Base-by-base conservation (phyloP, 2,888 invertebrate species). In the Orthosia incerta region DNA sequence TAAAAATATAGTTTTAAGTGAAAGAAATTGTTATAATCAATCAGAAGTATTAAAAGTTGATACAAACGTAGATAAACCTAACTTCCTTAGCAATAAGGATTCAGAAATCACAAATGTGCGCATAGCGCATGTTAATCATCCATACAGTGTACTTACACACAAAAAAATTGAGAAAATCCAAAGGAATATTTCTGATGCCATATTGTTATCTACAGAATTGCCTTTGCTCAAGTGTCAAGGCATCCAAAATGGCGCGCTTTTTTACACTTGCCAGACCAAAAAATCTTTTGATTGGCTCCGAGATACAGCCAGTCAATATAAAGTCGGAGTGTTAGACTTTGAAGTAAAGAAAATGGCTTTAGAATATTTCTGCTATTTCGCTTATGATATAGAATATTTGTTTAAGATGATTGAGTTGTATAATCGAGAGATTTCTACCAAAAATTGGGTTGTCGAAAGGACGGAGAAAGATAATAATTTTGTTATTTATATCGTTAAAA, bases 211-310 rank as follows among this genome's bases (percentile, higher is more conserved):
- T 0, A 63, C 76, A 16, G 76, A 82, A 15, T 80, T 93, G 67
- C 94, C 94, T 2, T 65, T 88, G 20, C 79, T 94, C 0, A 90
- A 92, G 76, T 94, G 93, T 80, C 88, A 91, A 56, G 94, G 94
- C 2, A 79, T 91, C 1, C 81, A 91, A 87, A 86, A 91, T 80
- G 91, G 90, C 74, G 89, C 83, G 0, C 45, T 95, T 0, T 62
- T 92, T 0, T 94, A 94, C 66, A 89, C 86, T 78, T 95, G 94
- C 80, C 87, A 92, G 53, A 88, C 87, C 39, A 85, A 91, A 76
- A 83, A 85, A 16, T 87, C 90, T 45, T 87, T 81, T 59, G 45
- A 74, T 1, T 90, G 91, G 85, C 74, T 93, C 2, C 71, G 83
- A 70, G 82, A 84, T 4, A 61, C 80, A 13, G 76, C 74, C 74